Base-by-base conservation (phyloP, 92 coral and sea anemone genomes). In the Heteractis magnifica region DNA sequence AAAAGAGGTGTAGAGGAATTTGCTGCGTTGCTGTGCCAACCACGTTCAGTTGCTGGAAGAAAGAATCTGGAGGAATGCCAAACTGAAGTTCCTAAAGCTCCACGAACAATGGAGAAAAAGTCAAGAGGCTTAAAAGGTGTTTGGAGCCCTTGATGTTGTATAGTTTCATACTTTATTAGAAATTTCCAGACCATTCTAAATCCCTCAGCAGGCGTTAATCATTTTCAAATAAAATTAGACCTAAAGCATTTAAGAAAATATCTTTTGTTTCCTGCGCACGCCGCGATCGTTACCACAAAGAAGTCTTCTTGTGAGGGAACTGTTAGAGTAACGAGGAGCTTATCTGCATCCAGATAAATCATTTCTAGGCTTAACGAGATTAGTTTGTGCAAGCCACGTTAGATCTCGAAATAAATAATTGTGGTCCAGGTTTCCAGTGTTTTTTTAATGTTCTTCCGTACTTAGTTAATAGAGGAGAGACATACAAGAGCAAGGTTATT, bases 11-110 rank as follows among this genome's bases (percentile, higher is more conserved):
- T 60, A 49, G 19, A 81, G 84, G 84, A 81, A 81, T 81, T 48
- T 81, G 60, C 68, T 52, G 26, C 58, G 84, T 81, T 81, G 84
- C 84, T 71, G 77, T 81, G 84, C 84, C 84, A 81, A 81, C 84
- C 59, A 51, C 21, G 1, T 44, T 41, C 56, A 50, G 84, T 62
- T 65, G 84, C 56, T 65, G 8, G 51, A 8, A 34, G 12, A 51
- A 75, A 51, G 50, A 51, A 81, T 51, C 50, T 81, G 84, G 84
- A 81, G 76, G 41, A 51, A 15, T 48, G 84, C 84, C 84, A 81
- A 26, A 65, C 11, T 68, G 3, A 81, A 75, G 53, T 6, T 52
- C 23, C 64, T 20, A 34, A 16, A 26, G 18, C 52, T 56, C 49
- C 48, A 19, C 23, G n/a, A 41, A 78, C 81, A 78, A 78, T 78